Evolutionary conservation across 2,113 vertebrate species (phyloP), one percentile per base, ranked within the genome.

Genomic region (Dasypus novemcinctus): DNA sequence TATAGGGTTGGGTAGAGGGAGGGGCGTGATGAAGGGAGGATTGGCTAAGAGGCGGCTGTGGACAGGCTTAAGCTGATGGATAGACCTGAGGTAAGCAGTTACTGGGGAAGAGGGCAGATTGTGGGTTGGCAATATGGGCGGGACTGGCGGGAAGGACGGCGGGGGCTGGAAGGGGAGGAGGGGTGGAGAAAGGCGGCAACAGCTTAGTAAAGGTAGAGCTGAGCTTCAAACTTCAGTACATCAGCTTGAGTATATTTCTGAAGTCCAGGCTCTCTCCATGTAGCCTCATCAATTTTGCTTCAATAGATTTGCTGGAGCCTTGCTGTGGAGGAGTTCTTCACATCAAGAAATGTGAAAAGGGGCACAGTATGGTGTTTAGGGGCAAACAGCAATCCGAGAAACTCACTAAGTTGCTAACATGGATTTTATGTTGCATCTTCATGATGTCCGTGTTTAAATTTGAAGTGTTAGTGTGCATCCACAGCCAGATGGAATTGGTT

Each of bases 331-430:
- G 57, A 36, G 8, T 17, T 1, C n/a, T 8, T n/a, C 61, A 11
- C 17, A 12, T 27, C 7, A 12, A 17, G 23, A 12, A 25, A 5
- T 1, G 1, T 4, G 12, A 25, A 63, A 10, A 7, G 27, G 36
- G 52, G 41, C 29, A 27, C 64, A 29, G 33, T 31, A 0, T 49
- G 54, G 27, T 4, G 0, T 46, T 66, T 5, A 3, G 14, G 43
- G 46, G n/a, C 64, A 61, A 1, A 21, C 13, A n/a, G 18, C 6
- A 7, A 11, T 68, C 68, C 43, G 54, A 31, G n/a, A 66, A 82
- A 17, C 33, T 61, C 21, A 20, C 20, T 9, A 33, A 49, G 43
- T 69, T 84, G 43, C 52, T 87, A 18, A 25, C 5, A 3, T 20
- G 59, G 38, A 59, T 52, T 88, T 82, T 68, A 5, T 76, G 66